These are phyloP conservation scores for Hipparchia sbordonii DNA, from an alignment of 2,888 invertebrate species.

Conservation along the genomic window DNA sequence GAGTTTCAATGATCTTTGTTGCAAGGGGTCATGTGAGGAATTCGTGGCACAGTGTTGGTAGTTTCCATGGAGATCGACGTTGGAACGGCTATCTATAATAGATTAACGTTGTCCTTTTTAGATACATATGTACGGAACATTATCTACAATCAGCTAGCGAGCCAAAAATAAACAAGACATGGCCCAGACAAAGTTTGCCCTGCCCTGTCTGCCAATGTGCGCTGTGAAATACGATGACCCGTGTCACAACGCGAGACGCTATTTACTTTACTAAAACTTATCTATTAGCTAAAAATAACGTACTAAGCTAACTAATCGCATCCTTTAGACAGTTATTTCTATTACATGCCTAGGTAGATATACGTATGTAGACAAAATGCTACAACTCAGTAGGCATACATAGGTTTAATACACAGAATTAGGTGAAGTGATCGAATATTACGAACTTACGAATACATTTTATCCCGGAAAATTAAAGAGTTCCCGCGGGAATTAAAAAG, in stretches of 20 bases:
- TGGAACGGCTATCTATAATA: background rate
- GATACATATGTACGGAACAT: background rate
- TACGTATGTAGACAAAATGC: background rate
- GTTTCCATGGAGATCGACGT: background rate
- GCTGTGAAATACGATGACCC: conserved; percentile 3
- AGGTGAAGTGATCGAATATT: background rate
- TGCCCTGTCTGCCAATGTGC: conserved; percentile 17
- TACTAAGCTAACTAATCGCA: conserved; percentile 1
- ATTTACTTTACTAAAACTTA: conserved; percentile 18
- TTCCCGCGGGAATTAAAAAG: background rate
- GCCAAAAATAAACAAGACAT: background rate
- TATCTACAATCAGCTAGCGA: background rate
- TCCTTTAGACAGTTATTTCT: conserved; percentile 5
- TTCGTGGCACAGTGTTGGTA: too few species aligned
- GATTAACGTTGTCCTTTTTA: background rate
- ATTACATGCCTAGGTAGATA: background rate
- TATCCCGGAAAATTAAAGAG: background rate
- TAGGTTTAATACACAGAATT: background rate
- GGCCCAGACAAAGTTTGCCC: conserved; percentile 6
- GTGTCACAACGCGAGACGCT: background rate
- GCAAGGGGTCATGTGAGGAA: too few species aligned
- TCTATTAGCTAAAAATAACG: conserved; percentile 6
- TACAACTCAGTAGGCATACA: background rate
- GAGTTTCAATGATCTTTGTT: too few species aligned
- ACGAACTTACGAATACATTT: background rate